phyloP scores from a whole-genome alignment of 1,140 invertebrate species.

The Drosophila leontia region DNA sequence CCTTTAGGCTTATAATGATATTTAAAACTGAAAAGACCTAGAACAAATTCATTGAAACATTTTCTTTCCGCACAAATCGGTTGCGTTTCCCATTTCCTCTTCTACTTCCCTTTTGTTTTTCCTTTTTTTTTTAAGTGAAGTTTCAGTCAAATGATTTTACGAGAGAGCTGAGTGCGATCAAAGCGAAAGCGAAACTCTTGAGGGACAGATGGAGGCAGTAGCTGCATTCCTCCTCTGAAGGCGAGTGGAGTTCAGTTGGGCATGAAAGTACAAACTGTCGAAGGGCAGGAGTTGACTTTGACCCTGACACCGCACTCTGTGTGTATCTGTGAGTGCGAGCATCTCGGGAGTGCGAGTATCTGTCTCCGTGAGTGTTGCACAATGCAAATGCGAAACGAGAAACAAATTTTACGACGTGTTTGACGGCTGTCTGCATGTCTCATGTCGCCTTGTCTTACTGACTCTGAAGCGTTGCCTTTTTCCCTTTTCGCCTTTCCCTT shows the following conservation, averaged over 20 bases:
- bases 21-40: neutral
- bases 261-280: conserved; percentile 71
- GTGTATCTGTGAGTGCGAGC: conserved; percentile 13
- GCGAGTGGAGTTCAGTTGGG: conserved; percentile 43
- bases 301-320: conserved; percentile 64
- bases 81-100: conserved; percentile 28
- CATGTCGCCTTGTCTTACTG: conserved; percentile 43
- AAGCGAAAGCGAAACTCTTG: conserved; percentile 52
- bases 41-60: neutral
- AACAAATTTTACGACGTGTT: conserved; percentile 83
- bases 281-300: conserved; percentile 72
- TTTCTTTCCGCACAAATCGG: conserved; percentile 6
- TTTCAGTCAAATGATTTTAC: conserved; percentile 59
- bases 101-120: neutral
- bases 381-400: conserved; percentile 81
- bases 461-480: conserved; percentile 20
- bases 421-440: conserved; percentile 67
- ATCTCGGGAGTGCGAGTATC: conserved; percentile 25
- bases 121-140: conserved; percentile 10
- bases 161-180: conserved; percentile 45
- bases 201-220: conserved; percentile 31
- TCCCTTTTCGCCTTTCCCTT: conserved; percentile 20
- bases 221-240: conserved; percentile 2
- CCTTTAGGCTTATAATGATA: neutral
- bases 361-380: conserved; percentile 58